These are phyloP conservation scores for Blera fallax DNA, from an alignment of 2,888 invertebrate species.

Conservation along the genomic window DNA sequence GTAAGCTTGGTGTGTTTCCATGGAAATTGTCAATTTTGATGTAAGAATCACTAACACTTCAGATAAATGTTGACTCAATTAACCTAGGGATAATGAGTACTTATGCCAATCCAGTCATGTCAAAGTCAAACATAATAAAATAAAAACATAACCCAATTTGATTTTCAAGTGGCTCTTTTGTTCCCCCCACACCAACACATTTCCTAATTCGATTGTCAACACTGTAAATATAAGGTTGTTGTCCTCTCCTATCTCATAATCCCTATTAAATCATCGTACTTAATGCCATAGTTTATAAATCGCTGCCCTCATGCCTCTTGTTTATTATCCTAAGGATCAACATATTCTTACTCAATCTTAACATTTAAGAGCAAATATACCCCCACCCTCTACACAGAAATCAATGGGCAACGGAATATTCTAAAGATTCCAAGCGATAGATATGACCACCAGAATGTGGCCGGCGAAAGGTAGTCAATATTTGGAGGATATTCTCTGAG, in stretches of 20 bases:
- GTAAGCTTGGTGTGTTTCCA: neutral
- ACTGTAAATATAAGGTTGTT: slow-evolving; percentile 13
- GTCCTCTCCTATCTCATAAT: slow-evolving; percentile 12
- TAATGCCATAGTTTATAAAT: slow-evolving; percentile 9
- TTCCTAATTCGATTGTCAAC: slow-evolving; percentile 21
- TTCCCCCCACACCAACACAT: neutral
- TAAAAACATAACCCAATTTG: neutral
- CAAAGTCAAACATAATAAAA: neutral
- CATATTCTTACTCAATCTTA: slow-evolving; percentile 18
- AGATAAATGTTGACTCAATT: no score
- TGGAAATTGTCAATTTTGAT: neutral
- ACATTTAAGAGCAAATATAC: neutral
- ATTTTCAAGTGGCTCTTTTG: neutral
- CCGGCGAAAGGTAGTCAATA: slow-evolving; percentile 12
- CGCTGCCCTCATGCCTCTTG: neutral
- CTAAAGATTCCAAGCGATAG: slow-evolving; percentile 2
- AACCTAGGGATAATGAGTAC: no score
- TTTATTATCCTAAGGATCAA: slow-evolving; percentile 32
- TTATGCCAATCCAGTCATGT: neutral
- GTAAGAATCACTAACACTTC: no score
- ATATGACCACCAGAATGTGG: neutral
- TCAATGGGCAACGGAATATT: slow-evolving; percentile 9
- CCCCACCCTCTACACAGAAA: neutral
- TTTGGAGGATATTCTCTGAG: slow-evolving; percentile 12
- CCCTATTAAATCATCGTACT: slow-evolving; percentile 21